Evolutionary conservation across 2,797 vertebrate genomes (phyloP).

Genomic region (Cetoscarus ocellatus): DNA sequence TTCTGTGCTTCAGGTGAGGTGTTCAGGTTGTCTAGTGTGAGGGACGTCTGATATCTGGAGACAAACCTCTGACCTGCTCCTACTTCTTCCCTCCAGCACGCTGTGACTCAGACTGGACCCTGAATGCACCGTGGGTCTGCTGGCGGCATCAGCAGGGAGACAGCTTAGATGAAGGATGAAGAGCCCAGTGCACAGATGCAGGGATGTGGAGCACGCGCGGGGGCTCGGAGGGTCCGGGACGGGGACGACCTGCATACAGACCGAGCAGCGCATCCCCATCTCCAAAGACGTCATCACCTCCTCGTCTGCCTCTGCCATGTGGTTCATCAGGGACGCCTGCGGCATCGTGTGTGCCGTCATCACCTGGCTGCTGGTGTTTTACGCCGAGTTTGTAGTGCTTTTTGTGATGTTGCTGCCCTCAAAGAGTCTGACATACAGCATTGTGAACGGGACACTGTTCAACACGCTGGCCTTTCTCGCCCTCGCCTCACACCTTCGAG

Average conservation of each 20-base stretch:
- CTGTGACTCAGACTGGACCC: slow-evolving; percentile 82
- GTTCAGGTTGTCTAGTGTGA: too few relatives aligned
- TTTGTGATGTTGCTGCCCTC: slow-evolving; percentile 97
- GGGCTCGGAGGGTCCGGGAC: slow-evolving; percentile 78
- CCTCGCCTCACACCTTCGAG: slow-evolving; percentile 95
- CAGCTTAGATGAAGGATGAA: slow-evolving; percentile 89
- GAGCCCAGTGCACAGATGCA: slow-evolving; percentile 90
- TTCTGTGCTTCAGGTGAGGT: too few relatives aligned
- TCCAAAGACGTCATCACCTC: slow-evolving; percentile 83
- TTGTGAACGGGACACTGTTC: slow-evolving; percentile 93
- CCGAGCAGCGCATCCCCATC: slow-evolving; percentile 82
- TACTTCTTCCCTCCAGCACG: slow-evolving; percentile 60
- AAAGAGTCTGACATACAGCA: slow-evolving; percentile 92
- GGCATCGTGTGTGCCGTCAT: slow-evolving; percentile 95
- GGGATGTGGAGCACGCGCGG: slow-evolving; percentile 90
- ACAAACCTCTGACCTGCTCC: background rate
- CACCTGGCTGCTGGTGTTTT: slow-evolving; percentile 97
- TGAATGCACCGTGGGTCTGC: slow-evolving; percentile 46
- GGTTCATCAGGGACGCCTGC: slow-evolving; percentile 97
- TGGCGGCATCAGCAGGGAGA: slow-evolving; percentile 44
- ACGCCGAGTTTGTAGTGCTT: slow-evolving; percentile 96
- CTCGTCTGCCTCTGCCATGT: slow-evolving; percentile 88
- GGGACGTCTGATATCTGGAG: background rate
- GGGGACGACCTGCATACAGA: slow-evolving; percentile 83
- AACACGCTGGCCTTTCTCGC: slow-evolving; percentile 95